Evolutionary conservation across 2,113 vertebrate genomes (phyloP).

Genomic region (Dipodomys merriami): DNA sequence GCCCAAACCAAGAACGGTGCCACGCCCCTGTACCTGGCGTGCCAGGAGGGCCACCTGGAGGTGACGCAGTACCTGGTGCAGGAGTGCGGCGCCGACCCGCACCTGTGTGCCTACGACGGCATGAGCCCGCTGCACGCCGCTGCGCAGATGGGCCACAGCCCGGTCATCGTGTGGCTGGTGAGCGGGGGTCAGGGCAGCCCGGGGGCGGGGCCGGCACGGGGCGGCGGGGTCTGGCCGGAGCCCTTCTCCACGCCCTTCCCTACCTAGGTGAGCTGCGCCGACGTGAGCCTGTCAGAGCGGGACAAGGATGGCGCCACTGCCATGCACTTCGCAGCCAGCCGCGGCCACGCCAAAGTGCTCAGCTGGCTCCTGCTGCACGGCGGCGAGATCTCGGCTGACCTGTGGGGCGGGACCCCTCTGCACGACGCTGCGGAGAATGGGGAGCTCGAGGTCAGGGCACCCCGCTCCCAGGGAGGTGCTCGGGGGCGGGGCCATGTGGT

Average conservation of each 20-base stretch:
- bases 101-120: constrained; percentile 92
- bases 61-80: constrained; percentile 96
- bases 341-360: constrained; percentile 96
- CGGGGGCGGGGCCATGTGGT: no score
- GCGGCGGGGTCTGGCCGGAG: not conserved
- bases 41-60: constrained; percentile 99
- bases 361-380: constrained; percentile 98
- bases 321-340: constrained; percentile 98
- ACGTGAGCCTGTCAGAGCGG: constrained; percentile 91
- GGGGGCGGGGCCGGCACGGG: rapidly evolving
- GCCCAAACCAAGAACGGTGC: constrained; percentile 98
- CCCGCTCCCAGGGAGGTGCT: not conserved
- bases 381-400: constrained; percentile 92
- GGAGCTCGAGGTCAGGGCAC: constrained; percentile 92
- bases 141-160: constrained; percentile 98
- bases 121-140: constrained; percentile 97
- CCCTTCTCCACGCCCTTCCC: not conserved
- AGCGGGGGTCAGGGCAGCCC: constrained; percentile 19
- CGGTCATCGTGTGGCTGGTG: constrained; percentile 98
- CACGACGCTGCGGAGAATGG: constrained; percentile 97
- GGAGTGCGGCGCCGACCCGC: constrained; percentile 93
- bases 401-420: constrained; percentile 95
- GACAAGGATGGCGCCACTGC: constrained; percentile 94
- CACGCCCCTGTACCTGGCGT: constrained; percentile 98
- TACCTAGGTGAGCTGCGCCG: constrained; percentile 92